Base-by-base conservation (phyloP, 2,113 vertebrate genomes). In the Cheirogaleus medius region DNA sequence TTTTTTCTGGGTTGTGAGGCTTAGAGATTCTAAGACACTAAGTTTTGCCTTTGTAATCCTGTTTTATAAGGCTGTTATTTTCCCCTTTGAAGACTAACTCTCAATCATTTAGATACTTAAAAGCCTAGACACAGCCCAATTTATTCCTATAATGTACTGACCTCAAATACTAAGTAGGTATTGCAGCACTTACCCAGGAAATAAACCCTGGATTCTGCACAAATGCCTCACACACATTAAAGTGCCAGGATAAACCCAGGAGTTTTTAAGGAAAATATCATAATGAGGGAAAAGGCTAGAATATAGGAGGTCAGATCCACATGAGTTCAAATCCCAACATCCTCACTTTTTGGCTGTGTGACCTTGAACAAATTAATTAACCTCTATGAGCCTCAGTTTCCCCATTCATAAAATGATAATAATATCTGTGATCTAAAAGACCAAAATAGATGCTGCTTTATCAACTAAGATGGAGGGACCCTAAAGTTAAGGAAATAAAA, bases 91-190 rank as follows among this genome's bases (percentile, higher is more conserved):
- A 95, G 68, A 95, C 15, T 12, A 81, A 87, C 47, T 90, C 39
- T 78, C 37, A 81, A 77, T 90, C 74, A 83, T 83, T 96, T 71
- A 90, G 74, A 69, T 37, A 44, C 93, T 96, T 95, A 82, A 95
- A 93, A 95, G 37, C 86, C 74, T 63, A 86, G 90, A 92, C 34
- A 11, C 8, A 14, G 54, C 23, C 58, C 44, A 58, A n/a, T 74
- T 87, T 83, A 88, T 74, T 88, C 56, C 32, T 52, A 12, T 44
- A 73, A 87, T 71, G 44, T 87, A 12, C 37, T 54, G 32, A 69
- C 25, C 80, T 94, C 85, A 82, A 54, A 60, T 86, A 60, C 80
- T 66, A 89, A 82, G 14, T n/a, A 64, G 56, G 25, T 78, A 58
- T 60, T 32, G 34, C 63, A 44, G 8, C 52, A 21, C 21, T 82